Evolutionary conservation across 1,140 invertebrate genomes (phyloP).

Genomic region (Aphis craccivora): DNA sequence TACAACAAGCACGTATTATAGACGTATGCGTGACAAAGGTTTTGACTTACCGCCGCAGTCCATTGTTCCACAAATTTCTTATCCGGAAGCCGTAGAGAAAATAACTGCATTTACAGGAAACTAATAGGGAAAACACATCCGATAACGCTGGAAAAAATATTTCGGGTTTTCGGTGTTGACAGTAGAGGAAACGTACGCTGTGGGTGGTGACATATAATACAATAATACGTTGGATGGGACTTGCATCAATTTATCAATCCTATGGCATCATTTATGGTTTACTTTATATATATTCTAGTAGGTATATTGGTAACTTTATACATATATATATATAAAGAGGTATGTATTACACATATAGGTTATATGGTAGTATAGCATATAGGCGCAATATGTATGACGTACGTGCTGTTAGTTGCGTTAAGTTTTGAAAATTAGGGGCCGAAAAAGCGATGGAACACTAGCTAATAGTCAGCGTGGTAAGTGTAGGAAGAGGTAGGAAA

Average conservation of each 20-base stretch:
- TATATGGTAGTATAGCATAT: not conserved
- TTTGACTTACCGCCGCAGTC: not conserved
- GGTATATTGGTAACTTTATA: too few species aligned
- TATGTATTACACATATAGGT: not conserved
- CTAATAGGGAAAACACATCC: not conserved
- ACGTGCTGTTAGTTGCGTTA: not conserved
- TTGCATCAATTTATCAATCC: not conserved
- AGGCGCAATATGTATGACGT: not conserved
- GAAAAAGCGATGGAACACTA: not conserved
- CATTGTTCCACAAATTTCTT: not conserved
- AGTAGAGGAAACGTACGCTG: not conserved
- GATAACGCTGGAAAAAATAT: not conserved
- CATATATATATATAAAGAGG: not conserved
- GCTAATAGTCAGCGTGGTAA: not conserved
- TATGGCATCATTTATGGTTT: not conserved
- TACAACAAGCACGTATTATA: not conserved
- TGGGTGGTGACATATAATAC: constrained; percentile 4
- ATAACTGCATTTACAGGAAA: not conserved
- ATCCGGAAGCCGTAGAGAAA: not conserved
- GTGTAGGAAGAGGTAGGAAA: too few species aligned
- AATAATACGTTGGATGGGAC: not conserved
- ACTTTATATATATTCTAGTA: too few species aligned
- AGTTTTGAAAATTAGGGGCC: constrained; percentile 7
- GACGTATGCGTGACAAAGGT: not conserved
- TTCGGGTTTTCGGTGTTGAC: not conserved